Conservation (phyloP, 2,888 invertebrate species). For the Sesamia inferens region DNA sequence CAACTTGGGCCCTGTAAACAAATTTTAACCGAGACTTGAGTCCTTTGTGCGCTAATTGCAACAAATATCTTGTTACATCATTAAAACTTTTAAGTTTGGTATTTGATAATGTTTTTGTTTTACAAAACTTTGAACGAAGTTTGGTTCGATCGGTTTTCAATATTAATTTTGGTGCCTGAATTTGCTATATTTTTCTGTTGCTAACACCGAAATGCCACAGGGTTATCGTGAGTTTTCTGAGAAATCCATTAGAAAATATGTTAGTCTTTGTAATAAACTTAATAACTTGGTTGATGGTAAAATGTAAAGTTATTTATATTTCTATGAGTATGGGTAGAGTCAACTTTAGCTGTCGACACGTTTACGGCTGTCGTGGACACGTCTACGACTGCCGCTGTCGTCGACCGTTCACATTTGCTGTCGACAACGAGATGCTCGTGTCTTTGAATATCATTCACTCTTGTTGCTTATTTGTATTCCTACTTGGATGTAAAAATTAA, state of each 20-base stretch:
- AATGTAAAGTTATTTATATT: not conserved
- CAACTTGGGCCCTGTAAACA: conserved; percentile 21
- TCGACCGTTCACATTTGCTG: too few species aligned
- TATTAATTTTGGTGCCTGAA: conserved; percentile 43
- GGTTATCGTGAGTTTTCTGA: conserved; percentile 12
- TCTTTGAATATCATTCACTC: not conserved
- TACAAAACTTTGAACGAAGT: conserved; percentile 32
- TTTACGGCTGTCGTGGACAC: too few species aligned
- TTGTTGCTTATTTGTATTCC: not conserved
- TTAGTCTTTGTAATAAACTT: not conserved
- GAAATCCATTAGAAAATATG: not conserved
- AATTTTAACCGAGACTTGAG: not conserved
- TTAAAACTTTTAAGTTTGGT: conserved; percentile 60
- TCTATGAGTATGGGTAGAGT: not conserved
- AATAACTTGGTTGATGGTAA: not conserved
- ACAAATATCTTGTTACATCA: conserved; percentile 59
- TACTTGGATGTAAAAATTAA: not conserved
- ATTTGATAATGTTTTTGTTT: conserved; percentile 46
- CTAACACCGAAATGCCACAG: not conserved
- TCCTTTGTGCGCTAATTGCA: conserved; percentile 56
- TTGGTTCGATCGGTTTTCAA: conserved; percentile 31
- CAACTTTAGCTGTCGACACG: too few species aligned
- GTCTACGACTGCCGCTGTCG: too few species aligned
- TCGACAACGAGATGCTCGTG: not conserved
- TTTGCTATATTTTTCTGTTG: conserved; percentile 1